Evolutionary conservation across 1,140 invertebrate genomes (phyloP).

Genomic region (Antheraea pernyi): DNA sequence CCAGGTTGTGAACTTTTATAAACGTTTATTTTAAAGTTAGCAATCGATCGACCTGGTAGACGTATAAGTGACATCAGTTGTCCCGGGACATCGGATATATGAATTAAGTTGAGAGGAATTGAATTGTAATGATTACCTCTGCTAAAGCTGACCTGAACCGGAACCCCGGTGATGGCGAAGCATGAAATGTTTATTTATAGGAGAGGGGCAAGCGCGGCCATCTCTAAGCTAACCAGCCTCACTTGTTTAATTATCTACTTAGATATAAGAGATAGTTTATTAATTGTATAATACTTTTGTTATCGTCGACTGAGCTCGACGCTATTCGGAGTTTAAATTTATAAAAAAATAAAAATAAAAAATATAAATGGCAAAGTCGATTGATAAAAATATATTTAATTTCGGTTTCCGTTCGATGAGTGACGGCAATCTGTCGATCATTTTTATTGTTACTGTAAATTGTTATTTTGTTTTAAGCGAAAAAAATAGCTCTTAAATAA

Average conservation of each 20-base stretch:
- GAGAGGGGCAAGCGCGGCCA: conserved; percentile 24
- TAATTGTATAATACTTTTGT: conserved; percentile 72
- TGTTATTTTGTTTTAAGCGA: conserved; percentile 78
- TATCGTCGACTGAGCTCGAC: conserved; percentile 74
- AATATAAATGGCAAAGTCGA: conserved; percentile 60
- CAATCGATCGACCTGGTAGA: conserved; percentile 54
- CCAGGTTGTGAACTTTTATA: conserved; percentile 73
- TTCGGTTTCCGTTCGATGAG: conserved; percentile 67
- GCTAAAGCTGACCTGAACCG: conserved; percentile 29
- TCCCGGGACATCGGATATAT: neutral
- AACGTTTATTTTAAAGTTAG: conserved; percentile 60
- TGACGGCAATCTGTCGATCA: conserved; percentile 72
- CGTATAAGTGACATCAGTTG: conserved; percentile 6
- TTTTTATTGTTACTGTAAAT: conserved; percentile 78
- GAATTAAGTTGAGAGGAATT: conserved; percentile 46
- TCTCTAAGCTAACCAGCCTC: conserved; percentile 46
- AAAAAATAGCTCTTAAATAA: conserved; percentile 65
- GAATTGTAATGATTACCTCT: conserved; percentile 56
- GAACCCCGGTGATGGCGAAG: conserved; percentile 50
- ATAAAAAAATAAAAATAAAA: conserved; percentile 49
- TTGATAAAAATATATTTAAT: conserved; percentile 68
- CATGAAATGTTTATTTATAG: conserved; percentile 61
- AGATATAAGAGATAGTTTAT: conserved; percentile 64
- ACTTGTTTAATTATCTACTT: conserved; percentile 56
- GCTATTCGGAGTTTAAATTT: conserved; percentile 76